Conservation (phyloP, 2,888 invertebrate species). For the Drosophila fungiperda region DNA sequence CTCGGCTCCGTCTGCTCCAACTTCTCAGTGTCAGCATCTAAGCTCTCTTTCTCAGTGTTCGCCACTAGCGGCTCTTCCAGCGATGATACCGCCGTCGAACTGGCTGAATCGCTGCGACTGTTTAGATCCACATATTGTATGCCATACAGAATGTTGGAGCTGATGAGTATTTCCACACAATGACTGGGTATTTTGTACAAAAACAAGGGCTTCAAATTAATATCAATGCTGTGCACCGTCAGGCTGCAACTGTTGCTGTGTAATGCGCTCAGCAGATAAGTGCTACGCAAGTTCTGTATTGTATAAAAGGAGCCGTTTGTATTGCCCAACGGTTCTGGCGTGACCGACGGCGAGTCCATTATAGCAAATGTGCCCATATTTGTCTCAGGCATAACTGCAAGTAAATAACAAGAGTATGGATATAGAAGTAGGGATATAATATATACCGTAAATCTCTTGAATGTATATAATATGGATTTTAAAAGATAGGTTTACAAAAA, state of each 20-base stretch:
- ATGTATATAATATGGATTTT: neutral
- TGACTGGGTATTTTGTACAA: constrained; percentile 89
- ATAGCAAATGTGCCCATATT: constrained; percentile 82
- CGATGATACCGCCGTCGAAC: constrained; percentile 43
- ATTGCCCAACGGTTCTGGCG: constrained; percentile 84
- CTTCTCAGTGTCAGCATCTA: constrained; percentile 73
- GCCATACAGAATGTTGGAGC: constrained; percentile 89
- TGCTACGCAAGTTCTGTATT: constrained; percentile 84
- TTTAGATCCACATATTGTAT: constrained; percentile 85
- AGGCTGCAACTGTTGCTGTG: constrained; percentile 83
- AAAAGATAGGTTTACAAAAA: neutral
- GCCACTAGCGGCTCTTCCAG: constrained; percentile 58
- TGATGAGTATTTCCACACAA: constrained; percentile 88
- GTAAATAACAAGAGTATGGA: neutral
- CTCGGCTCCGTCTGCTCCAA: constrained; percentile 48
- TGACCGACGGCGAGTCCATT: constrained; percentile 83
- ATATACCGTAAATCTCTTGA: neutral
- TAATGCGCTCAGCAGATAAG: constrained; percentile 84
- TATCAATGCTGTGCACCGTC: constrained; percentile 88
- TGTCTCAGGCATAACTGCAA: constrained; percentile 83
- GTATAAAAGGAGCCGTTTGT: constrained; percentile 84
- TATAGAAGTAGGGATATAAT: no score
- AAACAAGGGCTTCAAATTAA: constrained; percentile 89
- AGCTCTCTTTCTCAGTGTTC: constrained; percentile 73
- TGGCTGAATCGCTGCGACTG: constrained; percentile 47